These are phyloP conservation scores for Lasioglossum malachurum DNA, from an alignment of 2,888 invertebrate genomes.

Conservation along the genomic window DNA sequence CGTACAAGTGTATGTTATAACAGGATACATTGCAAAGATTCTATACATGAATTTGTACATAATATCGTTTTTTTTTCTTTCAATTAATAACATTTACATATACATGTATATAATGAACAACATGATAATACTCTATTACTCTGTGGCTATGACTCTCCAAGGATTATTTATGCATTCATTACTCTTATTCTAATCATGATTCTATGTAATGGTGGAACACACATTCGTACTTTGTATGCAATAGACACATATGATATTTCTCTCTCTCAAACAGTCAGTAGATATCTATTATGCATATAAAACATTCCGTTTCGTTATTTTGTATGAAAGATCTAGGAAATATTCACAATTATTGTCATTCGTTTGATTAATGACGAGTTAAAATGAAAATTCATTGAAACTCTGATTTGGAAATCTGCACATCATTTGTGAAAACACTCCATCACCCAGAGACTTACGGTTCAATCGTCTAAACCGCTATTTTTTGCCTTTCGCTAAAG, in stretches of 20 bases:
- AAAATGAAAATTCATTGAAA: slow-evolving; percentile 25
- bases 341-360: slow-evolving; percentile 44
- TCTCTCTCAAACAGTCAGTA: slow-evolving; percentile 29
- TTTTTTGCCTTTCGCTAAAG: slow-evolving; percentile 68
- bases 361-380: slow-evolving; percentile 23
- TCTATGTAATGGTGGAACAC: slow-evolving; percentile 32
- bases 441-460: slow-evolving; percentile 63
- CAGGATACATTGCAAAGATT: slow-evolving; percentile 64
- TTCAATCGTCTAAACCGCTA: slow-evolving; percentile 66
- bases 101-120: slow-evolving; percentile 41
- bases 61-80: slow-evolving; percentile 35
- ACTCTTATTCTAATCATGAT: slow-evolving; percentile 2
- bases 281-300: background rate
- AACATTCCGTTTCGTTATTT: slow-evolving; percentile 5
- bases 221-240: slow-evolving; percentile 36
- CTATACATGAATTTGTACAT: slow-evolving; percentile 63
- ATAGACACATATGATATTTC: slow-evolving; percentile 23
- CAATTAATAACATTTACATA: slow-evolving; percentile 36
- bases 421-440: slow-evolving; percentile 61
- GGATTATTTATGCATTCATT: slow-evolving; percentile 11
- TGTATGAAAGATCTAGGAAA: slow-evolving; percentile 9
- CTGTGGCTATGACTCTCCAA: background rate
- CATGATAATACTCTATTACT: slow-evolving; percentile 31
- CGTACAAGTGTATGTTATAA: slow-evolving; percentile 49
- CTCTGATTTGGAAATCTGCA: slow-evolving; percentile 51